Percentiles rank a stretch among this genome's conserved stretches.
These are phyloP conservation scores for Orthonychiurus folsomi DNA, from an alignment of 2,888 invertebrate genomes.

Conservation along the genomic window DNA sequence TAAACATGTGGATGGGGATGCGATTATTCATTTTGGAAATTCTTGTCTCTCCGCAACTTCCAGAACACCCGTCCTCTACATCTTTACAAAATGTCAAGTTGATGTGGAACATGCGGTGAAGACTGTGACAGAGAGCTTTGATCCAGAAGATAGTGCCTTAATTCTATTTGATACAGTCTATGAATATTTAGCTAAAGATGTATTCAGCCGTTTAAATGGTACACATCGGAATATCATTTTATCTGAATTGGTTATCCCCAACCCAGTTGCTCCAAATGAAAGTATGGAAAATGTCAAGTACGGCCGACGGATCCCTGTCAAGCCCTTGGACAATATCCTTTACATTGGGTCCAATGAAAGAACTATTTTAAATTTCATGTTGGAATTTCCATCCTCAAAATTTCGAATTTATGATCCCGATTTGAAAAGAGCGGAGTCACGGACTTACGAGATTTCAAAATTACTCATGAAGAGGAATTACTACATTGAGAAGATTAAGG, in stretches of 20 bases:
- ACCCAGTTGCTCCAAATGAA: background rate
- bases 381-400: constrained; percentile 44
- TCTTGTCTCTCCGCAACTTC: constrained; percentile 70
- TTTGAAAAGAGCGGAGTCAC: constrained; percentile 37
- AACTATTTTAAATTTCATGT: constrained; percentile 54
- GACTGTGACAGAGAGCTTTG: constrained; percentile 34
- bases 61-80: constrained; percentile 61
- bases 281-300: background rate
- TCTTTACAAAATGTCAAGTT: constrained; percentile 58
- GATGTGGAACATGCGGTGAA: constrained; percentile 45
- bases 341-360: constrained; percentile 58
- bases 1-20: constrained; percentile 74
- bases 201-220: background rate
- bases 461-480: constrained; percentile 70
- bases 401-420: constrained; percentile 45
- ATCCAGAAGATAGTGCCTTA: constrained; percentile 40
- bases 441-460: constrained; percentile 44
- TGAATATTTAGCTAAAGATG: constrained; percentile 38
- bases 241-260: constrained; percentile 14
- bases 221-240: constrained; percentile 19
- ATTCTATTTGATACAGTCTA: constrained; percentile 46
- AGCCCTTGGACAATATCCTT: constrained; percentile 45
- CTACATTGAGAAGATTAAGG: constrained; percentile 82
- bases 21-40: constrained; percentile 83
- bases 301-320: background rate